Evolutionary conservation across 2,113 vertebrate species (phyloP).

Genomic region (Carettochelys insculpta): DNA sequence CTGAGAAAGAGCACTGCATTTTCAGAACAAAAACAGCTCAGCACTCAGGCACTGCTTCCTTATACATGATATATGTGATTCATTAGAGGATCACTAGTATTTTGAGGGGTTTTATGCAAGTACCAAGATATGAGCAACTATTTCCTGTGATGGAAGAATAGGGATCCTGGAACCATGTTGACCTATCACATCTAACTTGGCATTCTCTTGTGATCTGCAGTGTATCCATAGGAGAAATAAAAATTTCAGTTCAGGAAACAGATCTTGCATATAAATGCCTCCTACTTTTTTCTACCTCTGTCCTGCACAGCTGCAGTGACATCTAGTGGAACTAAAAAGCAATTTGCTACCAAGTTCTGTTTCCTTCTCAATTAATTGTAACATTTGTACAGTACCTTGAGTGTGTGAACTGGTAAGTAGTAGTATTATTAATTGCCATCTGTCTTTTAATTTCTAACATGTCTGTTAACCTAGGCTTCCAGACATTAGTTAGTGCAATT

Average conservation of each 20-base stretch:
- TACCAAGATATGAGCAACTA: no score
- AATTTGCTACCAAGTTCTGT: background rate
- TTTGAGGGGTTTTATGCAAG: no score
- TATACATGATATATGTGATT: background rate
- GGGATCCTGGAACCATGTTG: background rate
- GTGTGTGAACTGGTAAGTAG: background rate
- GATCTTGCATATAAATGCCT: background rate
- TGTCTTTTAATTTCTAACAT: background rate
- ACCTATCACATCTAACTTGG: rapidly evolving
- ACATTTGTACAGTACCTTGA: background rate
- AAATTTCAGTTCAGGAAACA: background rate
- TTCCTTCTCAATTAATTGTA: background rate
- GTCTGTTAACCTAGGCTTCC: background rate
- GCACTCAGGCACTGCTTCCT: background rate
- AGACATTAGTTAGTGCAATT: background rate
- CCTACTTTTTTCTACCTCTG: background rate
- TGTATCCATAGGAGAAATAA: background rate
- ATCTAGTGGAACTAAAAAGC: slow-evolving; percentile 27
- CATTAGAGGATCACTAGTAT: background rate
- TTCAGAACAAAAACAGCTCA: background rate
- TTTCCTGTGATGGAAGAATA: background rate
- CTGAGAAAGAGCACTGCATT: background rate
- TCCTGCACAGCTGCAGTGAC: slow-evolving; percentile 24
- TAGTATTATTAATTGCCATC: background rate
- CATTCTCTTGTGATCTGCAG: background rate